A percentile compares a stretch with the other conserved stretches of the same genome.
Evolutionary conservation across 92 coral and sea anemone species (phyloP).

Genomic region (Metridium senile): DNA sequence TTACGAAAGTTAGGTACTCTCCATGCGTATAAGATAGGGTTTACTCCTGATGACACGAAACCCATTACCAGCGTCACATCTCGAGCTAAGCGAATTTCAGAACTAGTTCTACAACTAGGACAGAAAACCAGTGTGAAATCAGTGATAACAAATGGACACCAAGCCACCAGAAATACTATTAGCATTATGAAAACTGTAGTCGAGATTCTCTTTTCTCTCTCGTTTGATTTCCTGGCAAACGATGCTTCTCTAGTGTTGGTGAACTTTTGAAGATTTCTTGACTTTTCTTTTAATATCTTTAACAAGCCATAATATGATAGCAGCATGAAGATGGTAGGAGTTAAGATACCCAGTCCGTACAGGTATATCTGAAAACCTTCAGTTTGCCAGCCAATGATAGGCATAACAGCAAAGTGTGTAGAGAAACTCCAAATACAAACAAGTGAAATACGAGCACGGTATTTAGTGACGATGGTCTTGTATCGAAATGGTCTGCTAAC

Average conservation of each 20-base stretch:
- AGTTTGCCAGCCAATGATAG: slow-evolving; percentile 77
- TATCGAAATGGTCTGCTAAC: slow-evolving; percentile 77
- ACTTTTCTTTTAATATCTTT: slow-evolving; percentile 54
- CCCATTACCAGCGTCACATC: slow-evolving; percentile 74
- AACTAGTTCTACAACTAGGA: slow-evolving; percentile 51
- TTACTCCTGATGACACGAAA: slow-evolving; percentile 79
- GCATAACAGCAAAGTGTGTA: slow-evolving; percentile 73
- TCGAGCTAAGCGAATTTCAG: slow-evolving; percentile 53
- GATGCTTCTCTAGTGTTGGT: slow-evolving; percentile 48
- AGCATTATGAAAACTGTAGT: slow-evolving; percentile 81
- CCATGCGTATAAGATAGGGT: slow-evolving; percentile 82
- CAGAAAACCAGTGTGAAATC: slow-evolving; percentile 78
- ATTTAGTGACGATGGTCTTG: slow-evolving; percentile 48
- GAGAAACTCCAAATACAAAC: slow-evolving; percentile 68
- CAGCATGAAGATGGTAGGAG: slow-evolving; percentile 67
- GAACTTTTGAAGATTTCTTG: slow-evolving; percentile 35
- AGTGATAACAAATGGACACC: slow-evolving; percentile 78
- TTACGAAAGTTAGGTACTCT: slow-evolving; percentile 69
- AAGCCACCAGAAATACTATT: slow-evolving; percentile 66
- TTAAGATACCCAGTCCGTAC: slow-evolving; percentile 63
- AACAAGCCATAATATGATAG: slow-evolving; percentile 64
- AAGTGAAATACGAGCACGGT: slow-evolving; percentile 54
- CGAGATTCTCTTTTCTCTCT: slow-evolving; percentile 71
- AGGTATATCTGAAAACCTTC: slow-evolving; percentile 72
- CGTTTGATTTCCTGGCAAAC: slow-evolving; percentile 45